These are phyloP conservation scores for Oncorhynchus mykiss DNA, from an alignment of 2,113 vertebrate genomes.

Conservation along the genomic window DNA sequence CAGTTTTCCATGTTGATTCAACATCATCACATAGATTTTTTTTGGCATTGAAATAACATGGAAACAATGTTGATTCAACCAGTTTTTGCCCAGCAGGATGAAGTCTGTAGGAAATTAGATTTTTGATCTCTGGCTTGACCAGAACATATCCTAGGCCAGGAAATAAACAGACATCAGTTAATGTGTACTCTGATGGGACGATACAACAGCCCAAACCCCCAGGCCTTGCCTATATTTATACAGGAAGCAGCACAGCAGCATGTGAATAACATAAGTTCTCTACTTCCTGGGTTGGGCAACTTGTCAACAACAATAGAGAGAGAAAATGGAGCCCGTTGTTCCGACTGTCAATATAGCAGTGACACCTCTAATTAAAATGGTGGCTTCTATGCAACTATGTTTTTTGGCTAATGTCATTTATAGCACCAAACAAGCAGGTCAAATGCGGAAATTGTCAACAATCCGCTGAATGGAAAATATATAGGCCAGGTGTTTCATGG, in stretches of 20 bases:
- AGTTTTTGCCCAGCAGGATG: too few relatives aligned
- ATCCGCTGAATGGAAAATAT: constrained; percentile 4
- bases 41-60: too few relatives aligned
- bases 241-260: constrained; percentile 20
- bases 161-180: too few relatives aligned
- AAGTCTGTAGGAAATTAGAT: too few relatives aligned
- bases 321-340: constrained; percentile 54
- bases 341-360: constrained; percentile 47
- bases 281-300: constrained; percentile 34
- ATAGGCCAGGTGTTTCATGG: constrained; percentile 9
- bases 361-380: constrained; percentile 54
- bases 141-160: neutral
- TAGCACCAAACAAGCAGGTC: constrained; percentile 1
- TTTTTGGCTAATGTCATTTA: constrained; percentile 21
- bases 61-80: too few relatives aligned
- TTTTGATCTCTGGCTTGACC: neutral
- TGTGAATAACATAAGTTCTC: constrained; percentile 39
- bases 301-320: constrained; percentile 44
- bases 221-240: constrained; percentile 16
- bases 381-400: constrained; percentile 36
- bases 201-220: constrained; percentile 11
- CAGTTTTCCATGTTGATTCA: too few relatives aligned
- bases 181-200: constrained; percentile 10
- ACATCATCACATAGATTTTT: too few relatives aligned
- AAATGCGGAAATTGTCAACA: constrained; percentile 4